A percentile compares a stretch with the other conserved stretches of the same genome.
phyloP scores from a whole-genome alignment of 2,888 invertebrate genomes.

The Ypsolopha scabrella region DNA sequence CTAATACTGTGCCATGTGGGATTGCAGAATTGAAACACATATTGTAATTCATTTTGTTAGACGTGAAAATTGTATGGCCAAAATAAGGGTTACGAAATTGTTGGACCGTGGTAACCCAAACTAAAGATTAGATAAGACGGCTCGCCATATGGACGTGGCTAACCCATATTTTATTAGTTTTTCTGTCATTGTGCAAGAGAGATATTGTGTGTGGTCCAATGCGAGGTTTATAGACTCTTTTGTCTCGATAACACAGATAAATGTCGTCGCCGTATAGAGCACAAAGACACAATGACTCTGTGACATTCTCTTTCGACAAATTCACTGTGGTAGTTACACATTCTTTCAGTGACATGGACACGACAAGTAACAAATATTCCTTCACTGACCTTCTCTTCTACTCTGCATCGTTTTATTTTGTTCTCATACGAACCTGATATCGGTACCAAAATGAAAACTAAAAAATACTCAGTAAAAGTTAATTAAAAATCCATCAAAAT shows the following conservation, averaged over 20 bases:
- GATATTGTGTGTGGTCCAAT: constrained; percentile 69
- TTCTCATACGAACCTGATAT: neutral
- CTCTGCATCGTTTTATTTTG: neutral
- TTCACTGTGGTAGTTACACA: constrained; percentile 45
- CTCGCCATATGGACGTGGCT: constrained; percentile 43
- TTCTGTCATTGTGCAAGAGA: constrained; percentile 49
- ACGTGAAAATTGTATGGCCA: constrained; percentile 3
- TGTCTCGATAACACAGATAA: constrained; percentile 69
- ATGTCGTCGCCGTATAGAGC: constrained; percentile 60
- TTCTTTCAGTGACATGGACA: constrained; percentile 14
- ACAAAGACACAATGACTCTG: constrained; percentile 57
- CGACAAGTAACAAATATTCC: constrained; percentile 1
- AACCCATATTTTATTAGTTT: constrained; percentile 59
- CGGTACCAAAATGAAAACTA: constrained; percentile 16
- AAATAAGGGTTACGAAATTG: constrained; percentile 37
- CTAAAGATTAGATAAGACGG: constrained; percentile 45
- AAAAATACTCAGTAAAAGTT: constrained; percentile 30
- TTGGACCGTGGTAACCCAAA: constrained; percentile 17
- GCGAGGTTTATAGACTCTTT: constrained; percentile 61
- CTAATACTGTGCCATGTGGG: neutral
- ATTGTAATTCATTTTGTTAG: neutral
- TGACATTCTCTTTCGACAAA: constrained; percentile 57
- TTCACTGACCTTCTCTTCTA: neutral
- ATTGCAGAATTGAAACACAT: neutral
- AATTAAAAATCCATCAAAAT: constrained; percentile 60